A percentile compares a stretch with the other conserved stretches of the same genome.
phyloP scores from a whole-genome alignment of 2,113 vertebrate species.

The Rhabdornis inornatus region DNA sequence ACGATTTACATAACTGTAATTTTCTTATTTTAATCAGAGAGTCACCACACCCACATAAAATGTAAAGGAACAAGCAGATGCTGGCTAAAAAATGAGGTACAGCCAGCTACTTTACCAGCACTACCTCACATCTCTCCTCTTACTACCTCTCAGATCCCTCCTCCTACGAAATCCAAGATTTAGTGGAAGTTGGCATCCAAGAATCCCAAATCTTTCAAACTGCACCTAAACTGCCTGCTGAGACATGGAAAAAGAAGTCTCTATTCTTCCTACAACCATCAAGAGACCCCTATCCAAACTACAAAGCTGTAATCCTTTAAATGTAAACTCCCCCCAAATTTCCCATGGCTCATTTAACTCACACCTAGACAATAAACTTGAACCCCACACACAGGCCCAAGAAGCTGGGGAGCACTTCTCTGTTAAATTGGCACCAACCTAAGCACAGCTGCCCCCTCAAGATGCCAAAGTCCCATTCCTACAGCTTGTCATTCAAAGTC shows the following conservation, averaged over 20 bases:
- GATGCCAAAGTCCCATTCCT: neutral
- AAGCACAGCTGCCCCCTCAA: neutral
- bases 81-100: neutral
- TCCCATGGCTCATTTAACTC: neutral
- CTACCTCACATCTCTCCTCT: neutral
- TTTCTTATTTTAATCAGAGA: neutral
- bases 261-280: neutral
- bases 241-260: neutral
- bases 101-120: neutral
- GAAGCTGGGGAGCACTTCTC: neutral
- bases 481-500: neutral
- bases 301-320: neutral
- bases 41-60: accelerated
- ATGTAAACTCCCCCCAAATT: neutral
- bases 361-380: neutral
- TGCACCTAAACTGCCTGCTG: neutral
- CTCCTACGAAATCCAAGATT: neutral
- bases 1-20: neutral
- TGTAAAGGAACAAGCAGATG: neutral
- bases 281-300: neutral
- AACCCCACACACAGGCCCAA: neutral
- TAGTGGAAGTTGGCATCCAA: accelerated
- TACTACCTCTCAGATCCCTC: neutral
- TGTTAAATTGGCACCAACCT: neutral
- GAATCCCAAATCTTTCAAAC: neutral